Conservation (phyloP, 1,140 invertebrate species). For the Octopus sinensis region DNA sequence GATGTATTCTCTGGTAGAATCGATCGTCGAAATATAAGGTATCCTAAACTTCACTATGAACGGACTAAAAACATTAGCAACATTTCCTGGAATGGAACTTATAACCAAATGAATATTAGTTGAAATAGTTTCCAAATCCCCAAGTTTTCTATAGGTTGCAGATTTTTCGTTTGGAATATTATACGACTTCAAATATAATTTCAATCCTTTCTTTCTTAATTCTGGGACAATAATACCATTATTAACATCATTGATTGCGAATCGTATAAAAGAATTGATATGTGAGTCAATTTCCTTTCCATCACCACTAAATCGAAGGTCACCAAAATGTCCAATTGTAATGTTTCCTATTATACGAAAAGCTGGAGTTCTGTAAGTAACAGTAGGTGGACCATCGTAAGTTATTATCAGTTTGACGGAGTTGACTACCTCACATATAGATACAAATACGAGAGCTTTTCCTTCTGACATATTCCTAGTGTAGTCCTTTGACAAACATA, state of each 20-base stretch:
- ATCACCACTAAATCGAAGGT: neutral
- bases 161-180: neutral
- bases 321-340: neutral
- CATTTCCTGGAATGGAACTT: neutral
- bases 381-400: neutral
- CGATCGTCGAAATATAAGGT: neutral
- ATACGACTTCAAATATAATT: neutral
- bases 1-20: neutral
- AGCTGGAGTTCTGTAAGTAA: neutral
- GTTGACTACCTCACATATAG: neutral
- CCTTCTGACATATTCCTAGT: neutral
- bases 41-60: neutral
- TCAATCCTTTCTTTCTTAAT: neutral
- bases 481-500: neutral
- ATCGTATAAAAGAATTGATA: neutral
- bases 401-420: neutral
- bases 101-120: neutral
- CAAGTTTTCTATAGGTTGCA: neutral
- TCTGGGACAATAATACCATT: neutral
- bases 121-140: neutral
- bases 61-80: neutral
- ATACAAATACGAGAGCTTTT: neutral
- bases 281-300: neutral
- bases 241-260: neutral
- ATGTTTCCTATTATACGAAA: neutral